Base-by-base conservation (phyloP, 1,140 invertebrate genomes). In the Diuraphis noxia region DNA sequence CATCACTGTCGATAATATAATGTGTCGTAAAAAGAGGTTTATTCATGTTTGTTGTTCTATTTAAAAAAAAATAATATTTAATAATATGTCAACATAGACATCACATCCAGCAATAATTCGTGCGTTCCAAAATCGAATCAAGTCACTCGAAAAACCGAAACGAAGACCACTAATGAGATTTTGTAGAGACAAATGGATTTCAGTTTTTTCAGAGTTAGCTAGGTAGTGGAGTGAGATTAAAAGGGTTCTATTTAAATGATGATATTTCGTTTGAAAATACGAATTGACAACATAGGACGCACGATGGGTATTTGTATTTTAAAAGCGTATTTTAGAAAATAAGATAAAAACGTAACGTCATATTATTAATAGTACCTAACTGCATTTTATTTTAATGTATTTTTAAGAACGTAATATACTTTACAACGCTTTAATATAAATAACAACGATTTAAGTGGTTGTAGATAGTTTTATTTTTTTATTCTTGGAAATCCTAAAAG, bases 311-410 rank as follows among this genome's bases (percentile, higher is more conserved):
- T 46, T 6, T 43, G 13, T 13, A 43, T 21, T 7, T 43, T 30
- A 46, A n/a, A 46, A 23, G 10, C 8, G 41, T 34, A 21, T 86
- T 86, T 86, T 34, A 36, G 19, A 49, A 46, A 30, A 34, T 34
- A 9, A 49, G 41, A 1, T 49, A 86, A n/a, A 81, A 85, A 46
- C 41, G 36, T 46, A 34, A n/a, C 30, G n/a, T 41, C n/a, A n/a
- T 72, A 34, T 43, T 46, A 85, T 85, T 85, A 34, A n/a, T n/a
- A 85, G 82, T 46, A 23, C 46, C 46, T 49, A 46, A 10, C 10
- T 46, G 34, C 30, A 43, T 85, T 85, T 41, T 0, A 46, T 86
- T 86, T 41, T 86, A 86, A 86, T 86, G 84, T 49, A n/a, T 86
- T 86, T 86, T 86, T 49, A 86, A 86, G 43, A 49, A 86, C 41